Base-by-base conservation (phyloP, 2,888 invertebrate species). In the Apotomis capreana region DNA sequence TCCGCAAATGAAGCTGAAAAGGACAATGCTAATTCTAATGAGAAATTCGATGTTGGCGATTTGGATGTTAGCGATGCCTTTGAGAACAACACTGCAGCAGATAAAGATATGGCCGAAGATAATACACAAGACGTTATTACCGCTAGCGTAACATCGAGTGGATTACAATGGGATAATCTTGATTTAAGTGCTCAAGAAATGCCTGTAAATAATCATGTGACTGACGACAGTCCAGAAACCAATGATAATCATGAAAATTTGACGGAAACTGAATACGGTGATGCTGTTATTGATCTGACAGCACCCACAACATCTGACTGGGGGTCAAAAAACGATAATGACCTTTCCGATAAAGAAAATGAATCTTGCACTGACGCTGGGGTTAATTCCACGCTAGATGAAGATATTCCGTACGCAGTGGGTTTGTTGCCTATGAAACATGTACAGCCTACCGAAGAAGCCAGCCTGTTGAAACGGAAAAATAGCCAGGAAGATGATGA, bases 331-430 rank as follows among this genome's bases (percentile, higher is more conserved):
- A 80, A 82, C 15, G 79, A 78, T 13, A 81, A 83, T 67, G 79
- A 83, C 54, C 70, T 75, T 46, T 71, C 77, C 8, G 81, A 85
- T 74, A 87, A 87, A 71, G 87, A 88, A 76, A 89, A 87, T 77
- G 79, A 81, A 72, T 75, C 76, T 58, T 75, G 78, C 62, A 75
- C 70, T 62, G 68, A 74, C 13, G 76, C 78, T 73, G 73, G 77
- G 69, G 70, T 79, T n/a, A 80, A 78, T 72, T 76, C 82, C 6
- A 81, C 81, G 40, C 77, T 86, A 64, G 85, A 86, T 67, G 87
- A 89, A 73, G 85, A 91, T 71, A 91, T 93, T 74, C 93, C 93
- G 0, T 92, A 83, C 76, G 92, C 93, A n/a, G 92, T 93, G 8
- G 92, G 92, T 0, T 78, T 92, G 68, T 84, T 90, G 37, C 92